Base-by-base conservation (phyloP, 2,888 invertebrate genomes). In the Prenolepis imparis region DNA sequence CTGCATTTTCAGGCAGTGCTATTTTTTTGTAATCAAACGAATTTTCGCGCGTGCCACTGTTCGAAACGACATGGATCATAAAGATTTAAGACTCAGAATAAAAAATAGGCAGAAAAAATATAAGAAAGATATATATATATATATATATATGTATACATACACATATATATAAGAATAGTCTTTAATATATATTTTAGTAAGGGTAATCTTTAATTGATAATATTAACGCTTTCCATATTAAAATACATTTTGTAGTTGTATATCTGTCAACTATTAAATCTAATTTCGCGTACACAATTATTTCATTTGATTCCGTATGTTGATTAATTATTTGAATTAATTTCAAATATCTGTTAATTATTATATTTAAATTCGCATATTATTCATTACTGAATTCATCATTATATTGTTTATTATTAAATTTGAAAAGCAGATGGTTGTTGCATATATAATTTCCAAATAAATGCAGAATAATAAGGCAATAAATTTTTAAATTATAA, bases 1-100 rank as follows among this genome's bases (percentile, higher is more conserved):
- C 57, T 73, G 63, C 44, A 64, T 78, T 84, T 67, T 39, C 73
- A 57, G 28, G 15, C 63, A 3, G 21, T 74, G n/a, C 28, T 24
- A 63, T 55, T 2, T 52, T 8, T 66, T 82, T 77, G 64, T 36
- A 77, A 64, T 36, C 28, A 66, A 80, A 48, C 44, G 32, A 21
- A 5, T 59, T 78, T 59, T 55, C 64, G 64, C 82, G 32, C 32
- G 41, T 78, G 41, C 11, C 59, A 59, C 36, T 59, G 2, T 32
- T 59, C 67, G 21, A n/a, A 28, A 18, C 41, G 41, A 12, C n/a
- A 28, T n/a, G 15, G 21, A 57, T 6, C 21, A 18, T 18, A 44
- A 24, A 21, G 1, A 11, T 12, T 21, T 32, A 21, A 66, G 9
- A 32, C 18, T 36, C 21, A 21, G 8, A 70, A 44, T 41, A 21